Conservation (phyloP, 2,113 vertebrate genomes). For the Prinia subflava region DNA sequence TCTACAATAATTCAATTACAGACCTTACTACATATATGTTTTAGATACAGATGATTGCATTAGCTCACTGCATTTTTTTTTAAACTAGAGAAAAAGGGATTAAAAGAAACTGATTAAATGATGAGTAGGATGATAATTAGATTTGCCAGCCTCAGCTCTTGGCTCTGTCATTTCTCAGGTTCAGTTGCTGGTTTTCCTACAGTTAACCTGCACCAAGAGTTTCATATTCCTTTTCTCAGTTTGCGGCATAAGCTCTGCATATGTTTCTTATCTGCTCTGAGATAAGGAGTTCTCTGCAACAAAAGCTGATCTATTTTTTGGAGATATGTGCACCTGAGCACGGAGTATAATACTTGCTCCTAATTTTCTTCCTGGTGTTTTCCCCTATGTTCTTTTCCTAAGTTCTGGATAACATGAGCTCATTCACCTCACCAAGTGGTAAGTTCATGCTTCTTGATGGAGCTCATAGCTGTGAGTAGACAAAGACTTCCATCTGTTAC, state of each 20-base stretch:
- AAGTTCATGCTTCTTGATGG: constrained; percentile 17
- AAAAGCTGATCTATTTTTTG: not conserved
- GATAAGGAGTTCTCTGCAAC: not conserved
- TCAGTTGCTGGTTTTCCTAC: not conserved
- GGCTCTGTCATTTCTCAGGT: not conserved
- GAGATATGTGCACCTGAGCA: not conserved
- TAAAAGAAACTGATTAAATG: not conserved
- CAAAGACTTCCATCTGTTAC: not conserved
- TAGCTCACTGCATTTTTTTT: not conserved
- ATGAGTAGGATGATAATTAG: not conserved
- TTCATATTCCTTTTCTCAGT: not conserved
- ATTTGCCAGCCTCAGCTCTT: not conserved
- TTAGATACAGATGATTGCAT: constrained; percentile 13
- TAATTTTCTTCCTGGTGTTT: not conserved
- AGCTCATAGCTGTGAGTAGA: not conserved
- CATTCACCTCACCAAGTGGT: constrained; percentile 59
- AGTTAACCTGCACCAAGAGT: not conserved
- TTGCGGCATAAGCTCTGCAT: not conserved
- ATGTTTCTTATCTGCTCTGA: not conserved
- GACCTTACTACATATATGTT: not conserved
- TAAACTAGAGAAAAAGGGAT: not conserved
- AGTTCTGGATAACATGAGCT: constrained; percentile 67
- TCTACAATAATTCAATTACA: not conserved
- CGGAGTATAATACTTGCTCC: not conserved
- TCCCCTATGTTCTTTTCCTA: constrained; percentile 14